A percentile compares a stretch with the other conserved stretches of the same genome.
Conservation (phyloP, 2,888 invertebrate species). For the Drosophila emarginata region DNA sequence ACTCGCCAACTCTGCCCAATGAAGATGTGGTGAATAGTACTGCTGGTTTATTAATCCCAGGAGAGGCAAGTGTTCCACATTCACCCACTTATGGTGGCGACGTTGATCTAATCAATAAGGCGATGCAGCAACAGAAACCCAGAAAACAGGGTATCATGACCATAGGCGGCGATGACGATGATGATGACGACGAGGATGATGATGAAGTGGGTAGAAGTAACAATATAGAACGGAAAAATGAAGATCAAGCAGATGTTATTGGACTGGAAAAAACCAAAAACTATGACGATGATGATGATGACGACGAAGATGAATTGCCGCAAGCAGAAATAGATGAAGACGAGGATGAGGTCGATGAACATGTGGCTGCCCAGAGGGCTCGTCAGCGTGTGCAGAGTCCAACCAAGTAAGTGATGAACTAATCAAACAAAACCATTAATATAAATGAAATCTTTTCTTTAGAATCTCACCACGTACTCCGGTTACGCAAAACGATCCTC, state of each 20-base stretch:
- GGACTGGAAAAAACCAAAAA: neutral
- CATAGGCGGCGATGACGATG: conserved; percentile 64
- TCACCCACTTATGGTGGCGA: conserved; percentile 91
- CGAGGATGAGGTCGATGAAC: conserved; percentile 51
- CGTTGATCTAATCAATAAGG: conserved; percentile 88
- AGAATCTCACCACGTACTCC: conserved; percentile 91
- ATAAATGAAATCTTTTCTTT: neutral
- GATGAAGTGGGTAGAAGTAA: conserved; percentile 1
- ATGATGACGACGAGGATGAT: conserved; percentile 53
- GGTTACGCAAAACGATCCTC: conserved; percentile 95
- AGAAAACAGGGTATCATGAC: conserved; percentile 76
- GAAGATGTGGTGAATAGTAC: conserved; percentile 83
- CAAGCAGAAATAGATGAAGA: conserved; percentile 26
- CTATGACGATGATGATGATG: conserved; percentile 52
- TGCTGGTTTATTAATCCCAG: conserved; percentile 84
- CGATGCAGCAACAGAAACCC: conserved; percentile 49
- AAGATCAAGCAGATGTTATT: neutral
- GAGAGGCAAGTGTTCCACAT: conserved; percentile 76
- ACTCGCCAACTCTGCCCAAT: conserved; percentile 58
- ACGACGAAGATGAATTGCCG: conserved; percentile 39
- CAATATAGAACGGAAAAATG: conserved; percentile 1
- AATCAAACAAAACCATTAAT: neutral
- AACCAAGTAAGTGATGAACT: conserved; percentile 78
- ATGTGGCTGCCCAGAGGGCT: conserved; percentile 41
- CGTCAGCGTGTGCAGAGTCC: conserved; percentile 79